Evolutionary conservation across 1,140 invertebrate species (phyloP), one percentile per base, ranked within the genome.

Genomic region (Ectropis grisescens): DNA sequence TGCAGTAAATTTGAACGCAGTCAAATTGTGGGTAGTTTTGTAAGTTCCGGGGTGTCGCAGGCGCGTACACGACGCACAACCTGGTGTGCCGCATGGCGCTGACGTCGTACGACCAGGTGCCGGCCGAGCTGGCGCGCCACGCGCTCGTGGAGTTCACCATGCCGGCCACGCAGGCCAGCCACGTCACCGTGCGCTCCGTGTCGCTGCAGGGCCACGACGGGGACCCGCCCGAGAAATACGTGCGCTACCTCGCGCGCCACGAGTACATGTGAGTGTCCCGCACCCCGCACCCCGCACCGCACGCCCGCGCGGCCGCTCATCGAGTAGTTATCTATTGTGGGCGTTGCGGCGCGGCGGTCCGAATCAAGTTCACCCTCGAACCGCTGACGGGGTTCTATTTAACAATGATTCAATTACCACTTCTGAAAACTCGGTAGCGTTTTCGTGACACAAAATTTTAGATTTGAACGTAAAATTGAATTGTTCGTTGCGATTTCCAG

Each of bases 141-240:
- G 93, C 92, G 47, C 90, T 92, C 67, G 95, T 99, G 3, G 96
- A 99, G 72, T 99, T 99, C 79, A 98, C 95, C 10, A 99, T 99
- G 97, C 97, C 98, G 13, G 92, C 95, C 29, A 98, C 97, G 16
- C 97, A 97, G 66, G 95, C 97, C 29, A 97, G 94, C 13, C 96
- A 99, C 78, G 97, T 95, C 27, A 98, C 97, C 10, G 93, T 98
- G 41, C 87, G 98, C 47, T 98, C 96, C 36, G 94, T 99, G 12
- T 95, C 95, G 44, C 90, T 98, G 38, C 89, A 91, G 57, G 91
- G 92, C 47, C 93, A 91, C 49, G 94, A 95, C 78, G 94, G 93
- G 43, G 92, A 96, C 59, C 96, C 97, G 7, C 97, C 98, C 2
- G 98, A 99, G 82, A 99, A 99, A 84, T 99, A 98, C 83, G 97